Conservation (phyloP, 2,797 vertebrate genomes). For the Amphiprion clarkii region DNA sequence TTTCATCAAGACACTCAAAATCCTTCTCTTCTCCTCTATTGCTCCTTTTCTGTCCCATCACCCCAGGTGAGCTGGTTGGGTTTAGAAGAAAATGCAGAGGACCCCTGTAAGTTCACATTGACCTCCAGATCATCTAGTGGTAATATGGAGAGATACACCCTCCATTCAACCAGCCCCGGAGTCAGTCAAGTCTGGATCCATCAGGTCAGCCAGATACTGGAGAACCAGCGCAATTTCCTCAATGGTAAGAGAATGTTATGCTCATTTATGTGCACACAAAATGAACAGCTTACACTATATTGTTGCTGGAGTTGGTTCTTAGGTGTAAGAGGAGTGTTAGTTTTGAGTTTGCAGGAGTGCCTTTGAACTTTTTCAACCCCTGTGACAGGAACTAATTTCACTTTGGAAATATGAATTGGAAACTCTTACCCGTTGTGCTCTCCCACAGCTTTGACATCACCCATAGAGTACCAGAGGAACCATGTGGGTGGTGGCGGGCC, state of each 20-base stretch:
- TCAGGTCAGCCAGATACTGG: constrained; percentile 98
- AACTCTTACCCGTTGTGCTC: constrained; percentile 9
- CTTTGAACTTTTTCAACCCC: background rate
- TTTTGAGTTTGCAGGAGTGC: background rate
- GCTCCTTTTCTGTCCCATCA: background rate
- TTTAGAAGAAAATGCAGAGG: constrained; percentile 95
- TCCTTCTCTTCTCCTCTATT: background rate
- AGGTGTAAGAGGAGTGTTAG: background rate
- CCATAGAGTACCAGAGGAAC: constrained; percentile 99
- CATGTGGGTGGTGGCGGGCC: constrained; percentile 88
- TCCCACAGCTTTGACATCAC: constrained; percentile 93
- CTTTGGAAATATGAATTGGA: background rate
- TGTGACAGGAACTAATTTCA: too few species aligned
- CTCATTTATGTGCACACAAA: background rate
- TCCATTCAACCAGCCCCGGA: constrained; percentile 92
- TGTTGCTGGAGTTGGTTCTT: background rate
- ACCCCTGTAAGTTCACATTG: constrained; percentile 97
- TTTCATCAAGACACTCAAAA: background rate
- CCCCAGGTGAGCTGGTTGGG: constrained; percentile 96
- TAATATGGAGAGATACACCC: constrained; percentile 90
- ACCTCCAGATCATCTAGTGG: constrained; percentile 92
- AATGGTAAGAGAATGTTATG: constrained; percentile 87
- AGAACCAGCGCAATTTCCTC: constrained; percentile 99
- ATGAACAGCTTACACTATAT: background rate
- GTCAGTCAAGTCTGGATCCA: constrained; percentile 95